These are phyloP conservation scores for Darevskia mixta DNA, from an alignment of 2,797 vertebrate genomes.

Conservation along the genomic window DNA sequence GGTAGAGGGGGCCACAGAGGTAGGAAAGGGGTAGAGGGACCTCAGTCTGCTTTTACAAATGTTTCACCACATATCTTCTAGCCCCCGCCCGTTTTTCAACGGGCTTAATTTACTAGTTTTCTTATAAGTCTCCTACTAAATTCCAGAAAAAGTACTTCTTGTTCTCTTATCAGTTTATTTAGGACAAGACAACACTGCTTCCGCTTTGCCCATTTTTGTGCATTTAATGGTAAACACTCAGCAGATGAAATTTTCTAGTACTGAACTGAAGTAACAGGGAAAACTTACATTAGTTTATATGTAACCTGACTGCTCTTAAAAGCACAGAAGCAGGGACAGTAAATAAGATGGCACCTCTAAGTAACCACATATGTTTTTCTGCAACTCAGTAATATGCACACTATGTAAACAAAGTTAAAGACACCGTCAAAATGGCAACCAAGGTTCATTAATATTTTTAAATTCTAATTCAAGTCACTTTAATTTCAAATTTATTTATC, in stretches of 20 bases:
- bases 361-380: not conserved
- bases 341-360: not conserved
- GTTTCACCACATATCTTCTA: too few species aligned
- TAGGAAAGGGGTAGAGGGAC: too few species aligned
- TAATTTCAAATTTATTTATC: not conserved
- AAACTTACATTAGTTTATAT: not conserved
- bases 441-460: not conserved
- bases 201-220: not conserved
- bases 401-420: not conserved
- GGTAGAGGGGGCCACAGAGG: too few species aligned
- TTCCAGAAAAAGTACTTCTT: too few species aligned
- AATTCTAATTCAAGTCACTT: not conserved
- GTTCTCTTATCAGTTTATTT: not conserved
- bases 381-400: not conserved
- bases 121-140: not conserved
- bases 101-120: too few species aligned
- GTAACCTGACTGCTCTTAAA: not conserved
- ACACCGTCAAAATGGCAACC: not conserved
- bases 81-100: too few species aligned
- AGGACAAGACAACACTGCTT: not conserved
- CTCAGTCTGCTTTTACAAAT: too few species aligned
- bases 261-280: not conserved
- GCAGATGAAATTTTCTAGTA: not conserved
- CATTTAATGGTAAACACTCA: not conserved
- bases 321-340: not conserved